Percentiles rank a stretch among this genome's conserved stretches.
Evolutionary conservation across 2,888 invertebrate species (phyloP).

Genomic region (Geotrupes spiniger): DNA sequence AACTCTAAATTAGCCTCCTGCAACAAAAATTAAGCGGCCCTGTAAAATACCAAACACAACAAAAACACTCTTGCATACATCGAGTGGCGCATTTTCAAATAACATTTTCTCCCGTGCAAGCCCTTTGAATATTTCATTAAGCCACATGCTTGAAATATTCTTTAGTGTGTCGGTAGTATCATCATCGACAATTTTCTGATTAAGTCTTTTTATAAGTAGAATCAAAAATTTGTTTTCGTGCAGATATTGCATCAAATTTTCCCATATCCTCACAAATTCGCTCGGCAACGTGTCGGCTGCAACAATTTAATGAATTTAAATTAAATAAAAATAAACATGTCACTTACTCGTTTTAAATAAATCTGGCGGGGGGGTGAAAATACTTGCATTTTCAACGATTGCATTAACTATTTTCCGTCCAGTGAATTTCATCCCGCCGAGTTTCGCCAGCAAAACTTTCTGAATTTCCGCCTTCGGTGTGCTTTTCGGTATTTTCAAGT

Average conservation of each 20-base stretch:
- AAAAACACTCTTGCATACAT: too few species aligned
- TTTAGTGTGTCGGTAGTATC: constrained; percentile 20
- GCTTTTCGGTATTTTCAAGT: constrained; percentile 3
- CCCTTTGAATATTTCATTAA: constrained; percentile 34
- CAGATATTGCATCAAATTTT: constrained; percentile 54
- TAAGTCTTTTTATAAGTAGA: constrained; percentile 43
- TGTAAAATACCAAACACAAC: not conserved
- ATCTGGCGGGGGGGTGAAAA: constrained; percentile 15
- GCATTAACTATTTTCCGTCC: constrained; percentile 22
- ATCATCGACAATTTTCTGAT: constrained; percentile 26
- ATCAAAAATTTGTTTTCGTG: constrained; percentile 54
- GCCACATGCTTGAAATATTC: constrained; percentile 38
- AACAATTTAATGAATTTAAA: not conserved
- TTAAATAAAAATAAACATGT: not conserved
- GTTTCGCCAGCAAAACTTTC: not conserved
- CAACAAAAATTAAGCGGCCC: not conserved
- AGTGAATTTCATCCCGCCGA: not conserved
- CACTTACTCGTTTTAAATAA: constrained; percentile 15
- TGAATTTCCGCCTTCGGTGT: not conserved
- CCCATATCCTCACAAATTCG: constrained; percentile 50
- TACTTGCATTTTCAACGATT: constrained; percentile 23
- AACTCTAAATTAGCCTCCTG: not conserved
- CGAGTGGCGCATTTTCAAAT: not conserved
- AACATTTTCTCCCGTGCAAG: not conserved
- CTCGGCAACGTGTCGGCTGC: constrained; percentile 29